Percentiles rank a stretch among this genome's conserved stretches.
Conservation (phyloP, 2,797 vertebrate species). For the Dicrostonyx torquatus region DNA sequence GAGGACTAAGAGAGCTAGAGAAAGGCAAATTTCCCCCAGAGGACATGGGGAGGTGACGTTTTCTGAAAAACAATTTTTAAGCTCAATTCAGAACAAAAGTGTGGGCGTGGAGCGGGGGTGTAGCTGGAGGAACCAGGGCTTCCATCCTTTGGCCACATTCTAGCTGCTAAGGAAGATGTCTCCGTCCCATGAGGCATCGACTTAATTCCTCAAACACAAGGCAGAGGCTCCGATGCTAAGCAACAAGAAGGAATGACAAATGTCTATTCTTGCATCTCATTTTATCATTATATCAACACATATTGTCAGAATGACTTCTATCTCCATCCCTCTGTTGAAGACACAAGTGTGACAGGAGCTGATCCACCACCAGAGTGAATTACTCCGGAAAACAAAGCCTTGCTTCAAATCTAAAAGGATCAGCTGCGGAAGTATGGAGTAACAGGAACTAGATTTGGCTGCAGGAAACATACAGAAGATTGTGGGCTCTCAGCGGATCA, state of each 20-base stretch:
- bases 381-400: background rate
- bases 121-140: background rate
- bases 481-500: background rate
- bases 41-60: background rate
- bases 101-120: background rate
- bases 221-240: background rate
- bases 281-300: background rate
- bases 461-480: background rate
- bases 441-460: conserved; percentile 34
- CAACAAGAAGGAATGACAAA: conserved; percentile 30
- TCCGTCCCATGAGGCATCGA: background rate
- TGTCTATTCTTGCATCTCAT: conserved; percentile 1
- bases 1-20: background rate
- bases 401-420: conserved; percentile 14
- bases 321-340: background rate
- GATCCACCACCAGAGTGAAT: background rate
- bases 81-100: background rate
- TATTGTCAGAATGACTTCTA: background rate
- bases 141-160: background rate
- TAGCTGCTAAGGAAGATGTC: conserved; percentile 5
- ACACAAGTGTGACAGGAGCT: background rate
- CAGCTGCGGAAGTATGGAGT: background rate
- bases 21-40: background rate
- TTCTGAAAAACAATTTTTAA: background rate
- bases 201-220: conserved; percentile 51